Evolutionary conservation across 1,140 invertebrate species (phyloP), one percentile per base, ranked within the genome.

Genomic region (Drosophila kikkawai): DNA sequence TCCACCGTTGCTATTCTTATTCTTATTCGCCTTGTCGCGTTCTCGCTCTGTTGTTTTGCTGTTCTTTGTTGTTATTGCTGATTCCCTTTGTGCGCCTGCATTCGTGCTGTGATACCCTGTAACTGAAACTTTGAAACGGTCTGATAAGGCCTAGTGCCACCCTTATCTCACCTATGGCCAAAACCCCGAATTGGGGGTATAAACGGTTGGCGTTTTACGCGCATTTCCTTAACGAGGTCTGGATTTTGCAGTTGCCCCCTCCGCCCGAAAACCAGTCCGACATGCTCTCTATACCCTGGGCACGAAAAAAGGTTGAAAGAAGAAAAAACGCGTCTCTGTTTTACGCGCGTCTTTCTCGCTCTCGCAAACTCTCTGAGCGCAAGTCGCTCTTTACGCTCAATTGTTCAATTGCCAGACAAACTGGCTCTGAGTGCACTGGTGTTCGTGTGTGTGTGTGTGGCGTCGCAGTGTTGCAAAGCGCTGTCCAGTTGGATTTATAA

Each of bases 1-100:
- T 53, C 26, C 64, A 53, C 56, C 68, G 80, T 67, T 77, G 71
- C 77, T 88, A 83, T 83, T 70, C 63, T 67, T 66, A 78, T 87
- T 87, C 84, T 83, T 84, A 88, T 80, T 87, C 83, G 84, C 80
- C 84, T 80, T 80, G 77, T 74, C 84, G 75, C 80, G 76, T 87
- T 82, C 76, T 82, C 53, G 63, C 79, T 50, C 34, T 57, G 63
- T 71, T 79, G 75, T 82, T 82, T 70, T 68, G 53, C 69, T 75
- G 80, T 60, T 82, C 75, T 87, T 87, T 87, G 84, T 87, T 87
- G 84, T 86, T 86, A 74, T 87, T 84, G 53, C 60, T 65, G 74
- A 68, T 68, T 88, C 78, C 84, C 82, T 90, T 84, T 87, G 65
- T 77, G 84, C 73, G 84, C 73, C 84, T 87, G 84, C 84, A 87